Evolutionary conservation across 2,113 vertebrate species (phyloP).

Genomic region (Engystomops pustulosus): DNA sequence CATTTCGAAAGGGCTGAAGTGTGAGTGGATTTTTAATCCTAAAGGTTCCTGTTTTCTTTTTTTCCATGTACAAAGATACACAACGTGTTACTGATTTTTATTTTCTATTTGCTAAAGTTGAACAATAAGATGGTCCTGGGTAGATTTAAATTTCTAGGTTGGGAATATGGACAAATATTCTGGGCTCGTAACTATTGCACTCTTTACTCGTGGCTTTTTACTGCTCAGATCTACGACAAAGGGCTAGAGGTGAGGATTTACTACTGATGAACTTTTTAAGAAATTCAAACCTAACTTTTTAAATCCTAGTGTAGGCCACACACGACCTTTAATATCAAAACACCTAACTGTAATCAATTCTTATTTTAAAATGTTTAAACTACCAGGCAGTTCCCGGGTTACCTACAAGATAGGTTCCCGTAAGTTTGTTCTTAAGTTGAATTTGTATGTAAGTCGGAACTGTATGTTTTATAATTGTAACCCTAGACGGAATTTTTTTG

Average conservation of each 20-base stretch:
- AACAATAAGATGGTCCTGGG: conserved; percentile 61
- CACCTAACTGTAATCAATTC: background rate
- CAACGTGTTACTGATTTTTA: conserved; percentile 64
- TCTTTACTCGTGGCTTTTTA: background rate
- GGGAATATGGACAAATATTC: background rate
- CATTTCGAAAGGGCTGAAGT: conserved; percentile 56
- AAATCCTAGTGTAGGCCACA: background rate
- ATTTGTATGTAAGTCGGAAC: too few relatives aligned
- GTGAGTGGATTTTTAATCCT: conserved; percentile 35
- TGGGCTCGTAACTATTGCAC: background rate
- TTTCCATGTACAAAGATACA: conserved; percentile 67
- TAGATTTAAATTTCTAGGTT: background rate
- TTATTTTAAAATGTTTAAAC: too few relatives aligned
- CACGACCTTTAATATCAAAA: background rate
- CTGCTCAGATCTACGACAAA: background rate
- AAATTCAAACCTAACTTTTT: background rate
- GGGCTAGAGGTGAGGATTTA: conserved; percentile 3
- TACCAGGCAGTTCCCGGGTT: too few relatives aligned
- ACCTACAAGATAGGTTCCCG: too few relatives aligned
- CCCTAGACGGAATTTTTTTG: too few relatives aligned
- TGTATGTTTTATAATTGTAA: too few relatives aligned
- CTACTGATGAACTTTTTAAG: background rate
- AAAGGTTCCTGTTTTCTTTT: conserved; percentile 66
- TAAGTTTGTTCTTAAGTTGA: too few relatives aligned
- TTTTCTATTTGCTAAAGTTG: conserved; percentile 83